Percentiles rank a stretch among this genome's conserved stretches.
phyloP scores from a whole-genome alignment of 2,113 vertebrate genomes.

The Dolichotis patagonum region DNA sequence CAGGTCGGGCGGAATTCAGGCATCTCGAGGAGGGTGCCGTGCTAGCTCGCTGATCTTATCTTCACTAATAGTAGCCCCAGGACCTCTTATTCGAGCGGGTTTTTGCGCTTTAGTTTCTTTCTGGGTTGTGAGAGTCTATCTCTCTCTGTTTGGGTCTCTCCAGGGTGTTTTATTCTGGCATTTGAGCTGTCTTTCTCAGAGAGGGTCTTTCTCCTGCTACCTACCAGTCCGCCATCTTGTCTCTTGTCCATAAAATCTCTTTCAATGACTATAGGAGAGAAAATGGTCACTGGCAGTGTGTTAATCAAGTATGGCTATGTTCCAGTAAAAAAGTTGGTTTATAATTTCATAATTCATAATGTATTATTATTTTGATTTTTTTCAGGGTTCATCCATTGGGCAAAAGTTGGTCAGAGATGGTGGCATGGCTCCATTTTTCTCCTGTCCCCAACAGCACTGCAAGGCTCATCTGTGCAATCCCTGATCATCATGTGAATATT shows the following conservation, averaged over 20 bases:
- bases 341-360: neutral
- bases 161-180: too few species aligned
- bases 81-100: too few species aligned
- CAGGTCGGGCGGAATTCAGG: too few species aligned
- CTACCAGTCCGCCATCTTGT: too few species aligned
- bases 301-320: neutral
- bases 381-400: neutral
- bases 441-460: neutral
- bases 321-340: neutral
- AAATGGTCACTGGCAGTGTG: neutral
- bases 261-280: neutral
- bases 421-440: neutral
- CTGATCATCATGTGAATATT: neutral
- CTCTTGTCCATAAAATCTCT: neutral
- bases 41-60: too few species aligned
- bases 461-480: fast-evolving
- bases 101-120: too few species aligned
- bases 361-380: neutral
- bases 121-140: too few species aligned
- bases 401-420: neutral
- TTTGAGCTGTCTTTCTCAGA: too few species aligned
- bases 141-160: too few species aligned
- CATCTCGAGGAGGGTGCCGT: too few species aligned
- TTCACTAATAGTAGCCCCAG: too few species aligned
- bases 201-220: too few species aligned